A percentile compares a stretch with the other conserved stretches of the same genome.
These are phyloP conservation scores for Eilema caniola DNA, from an alignment of 2,888 invertebrate genomes.

Conservation along the genomic window DNA sequence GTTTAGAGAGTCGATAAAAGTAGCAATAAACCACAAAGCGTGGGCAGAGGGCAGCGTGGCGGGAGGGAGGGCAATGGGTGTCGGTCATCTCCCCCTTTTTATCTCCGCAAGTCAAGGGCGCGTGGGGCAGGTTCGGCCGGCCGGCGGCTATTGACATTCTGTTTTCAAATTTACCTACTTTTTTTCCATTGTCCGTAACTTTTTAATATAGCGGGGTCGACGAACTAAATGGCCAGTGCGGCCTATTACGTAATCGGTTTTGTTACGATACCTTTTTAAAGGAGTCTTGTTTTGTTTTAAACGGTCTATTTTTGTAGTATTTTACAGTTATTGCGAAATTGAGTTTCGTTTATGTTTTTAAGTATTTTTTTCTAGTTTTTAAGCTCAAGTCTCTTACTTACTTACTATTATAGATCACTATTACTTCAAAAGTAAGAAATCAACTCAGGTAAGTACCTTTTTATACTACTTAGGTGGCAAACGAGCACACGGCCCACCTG, in stretches of 20 bases:
- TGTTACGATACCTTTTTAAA: constrained; percentile 53
- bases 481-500: no score
- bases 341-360: constrained; percentile 34
- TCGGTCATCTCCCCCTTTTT: constrained; percentile 84
- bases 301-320: constrained; percentile 37
- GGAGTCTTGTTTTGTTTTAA: constrained; percentile 55
- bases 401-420: no score
- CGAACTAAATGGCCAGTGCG: constrained; percentile 76
- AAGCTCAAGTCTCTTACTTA: neutral
- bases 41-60: constrained; percentile 68
- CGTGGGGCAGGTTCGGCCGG: constrained; percentile 85
- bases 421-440: no score
- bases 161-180: constrained; percentile 86
- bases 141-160: constrained; percentile 86
- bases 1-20: constrained; percentile 73
- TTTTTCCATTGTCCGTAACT: constrained; percentile 84
- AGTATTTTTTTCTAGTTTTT: neutral
- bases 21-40: constrained; percentile 72
- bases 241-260: constrained; percentile 67
- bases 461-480: no score
- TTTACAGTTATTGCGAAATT: constrained; percentile 42
- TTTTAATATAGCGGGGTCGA: constrained; percentile 81
- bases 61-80: constrained; percentile 53
- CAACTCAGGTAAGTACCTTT: no score
- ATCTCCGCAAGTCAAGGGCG: constrained; percentile 86